phyloP scores from a whole-genome alignment of 2,888 invertebrate species.

The Andrena bucephala region DNA sequence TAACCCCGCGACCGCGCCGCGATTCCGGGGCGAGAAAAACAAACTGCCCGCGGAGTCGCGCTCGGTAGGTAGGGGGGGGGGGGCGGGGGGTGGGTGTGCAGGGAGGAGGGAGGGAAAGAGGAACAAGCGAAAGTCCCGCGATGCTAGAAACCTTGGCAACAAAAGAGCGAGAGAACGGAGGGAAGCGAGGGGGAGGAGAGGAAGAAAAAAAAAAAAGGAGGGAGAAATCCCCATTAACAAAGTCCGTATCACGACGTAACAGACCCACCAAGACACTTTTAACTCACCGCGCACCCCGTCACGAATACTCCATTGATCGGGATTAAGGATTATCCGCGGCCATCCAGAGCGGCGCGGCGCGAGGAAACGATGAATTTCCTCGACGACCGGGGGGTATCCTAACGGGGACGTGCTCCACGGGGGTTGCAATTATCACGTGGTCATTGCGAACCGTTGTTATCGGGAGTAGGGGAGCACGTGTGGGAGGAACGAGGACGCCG shows the following conservation, averaged over 20 bases:
- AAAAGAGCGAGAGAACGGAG: not conserved
- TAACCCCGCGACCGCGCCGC: no score
- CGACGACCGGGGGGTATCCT: constrained; percentile 76
- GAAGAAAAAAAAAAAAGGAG: not conserved
- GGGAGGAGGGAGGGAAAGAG: not conserved
- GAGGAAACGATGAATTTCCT: constrained; percentile 81
- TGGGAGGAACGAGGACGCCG: constrained; percentile 22
- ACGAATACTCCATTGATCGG: constrained; percentile 66
- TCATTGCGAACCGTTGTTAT: constrained; percentile 83
- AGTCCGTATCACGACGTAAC: constrained; percentile 57
- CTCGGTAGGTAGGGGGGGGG: no score
- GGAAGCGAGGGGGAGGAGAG: not conserved
- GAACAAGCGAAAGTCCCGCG: not conserved
- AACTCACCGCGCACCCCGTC: constrained; percentile 59
- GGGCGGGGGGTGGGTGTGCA: not conserved
- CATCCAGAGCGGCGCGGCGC: constrained; percentile 57
- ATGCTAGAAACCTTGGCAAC: not conserved
- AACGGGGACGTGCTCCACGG: constrained; percentile 75
- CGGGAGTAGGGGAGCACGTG: constrained; percentile 70
- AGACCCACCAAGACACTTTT: constrained; percentile 62
- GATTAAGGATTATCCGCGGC: constrained; percentile 65
- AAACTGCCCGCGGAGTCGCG: no score
- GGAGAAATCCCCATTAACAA: constrained; percentile 48
- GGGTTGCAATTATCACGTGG: constrained; percentile 83
- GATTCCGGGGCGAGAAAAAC: no score